Conservation (phyloP, 2,113 vertebrate species). For the Triplophysa rosa region DNA sequence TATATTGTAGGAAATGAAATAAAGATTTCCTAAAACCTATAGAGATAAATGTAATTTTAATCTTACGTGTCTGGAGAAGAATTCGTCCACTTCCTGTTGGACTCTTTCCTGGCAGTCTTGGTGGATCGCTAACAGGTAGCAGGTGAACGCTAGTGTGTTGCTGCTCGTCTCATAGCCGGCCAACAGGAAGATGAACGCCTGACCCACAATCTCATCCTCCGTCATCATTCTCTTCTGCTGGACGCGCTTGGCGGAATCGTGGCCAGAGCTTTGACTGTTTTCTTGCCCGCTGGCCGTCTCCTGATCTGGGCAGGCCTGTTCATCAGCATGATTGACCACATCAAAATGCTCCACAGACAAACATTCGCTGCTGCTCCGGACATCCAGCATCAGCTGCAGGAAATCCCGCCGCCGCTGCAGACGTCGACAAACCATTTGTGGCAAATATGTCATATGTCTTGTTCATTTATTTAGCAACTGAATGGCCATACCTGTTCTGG, state of each 20-base stretch:
- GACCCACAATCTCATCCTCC: conserved; percentile 88
- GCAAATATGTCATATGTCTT: background rate
- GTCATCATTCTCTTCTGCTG: conserved; percentile 72
- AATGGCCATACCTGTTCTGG: conserved; percentile 77
- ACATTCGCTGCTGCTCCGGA: conserved; percentile 53
- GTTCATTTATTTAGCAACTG: background rate
- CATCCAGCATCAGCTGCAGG: conserved; percentile 89
- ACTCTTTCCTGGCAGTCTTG: conserved; percentile 81
- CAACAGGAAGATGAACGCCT: conserved; percentile 87
- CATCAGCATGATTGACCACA: conserved; percentile 57
- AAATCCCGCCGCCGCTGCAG: conserved; percentile 87
- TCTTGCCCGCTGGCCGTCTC: conserved; percentile 17
- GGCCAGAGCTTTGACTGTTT: background rate
- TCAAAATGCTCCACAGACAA: conserved; percentile 69
- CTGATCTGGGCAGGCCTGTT: background rate
- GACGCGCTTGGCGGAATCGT: background rate
- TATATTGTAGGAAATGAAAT: too few relatives aligned
- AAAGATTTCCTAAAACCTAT: too few relatives aligned
- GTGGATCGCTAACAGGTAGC: conserved; percentile 86
- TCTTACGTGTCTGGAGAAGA: conserved; percentile 84
- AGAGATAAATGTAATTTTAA: conserved; percentile 17
- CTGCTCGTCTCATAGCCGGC: conserved; percentile 90
- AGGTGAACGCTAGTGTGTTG: conserved; percentile 83
- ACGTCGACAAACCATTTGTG: conserved; percentile 2
- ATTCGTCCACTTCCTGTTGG: conserved; percentile 83